These are phyloP conservation scores for Drosophila emarginata DNA, from an alignment of 2,888 invertebrate species.

Conservation along the genomic window DNA sequence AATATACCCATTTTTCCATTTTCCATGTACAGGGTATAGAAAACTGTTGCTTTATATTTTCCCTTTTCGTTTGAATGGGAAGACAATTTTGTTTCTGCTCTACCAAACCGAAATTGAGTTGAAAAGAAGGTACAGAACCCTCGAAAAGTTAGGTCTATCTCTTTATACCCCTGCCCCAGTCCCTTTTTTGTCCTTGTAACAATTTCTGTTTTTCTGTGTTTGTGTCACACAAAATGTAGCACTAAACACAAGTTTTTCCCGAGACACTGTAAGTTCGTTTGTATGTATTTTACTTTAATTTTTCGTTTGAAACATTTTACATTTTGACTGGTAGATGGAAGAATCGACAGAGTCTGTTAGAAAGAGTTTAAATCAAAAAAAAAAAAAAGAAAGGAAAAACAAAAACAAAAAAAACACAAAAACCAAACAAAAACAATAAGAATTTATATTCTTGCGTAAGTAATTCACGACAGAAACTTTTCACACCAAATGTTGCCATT, in stretches of 20 bases:
- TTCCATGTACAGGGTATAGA: background rate
- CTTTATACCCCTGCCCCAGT: constrained; percentile 3
- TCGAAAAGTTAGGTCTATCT: constrained; percentile 1
- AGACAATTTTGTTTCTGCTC: constrained; percentile 4
- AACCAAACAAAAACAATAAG: background rate
- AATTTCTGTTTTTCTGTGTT: constrained; percentile 41
- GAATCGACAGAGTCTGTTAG: constrained; percentile 43
- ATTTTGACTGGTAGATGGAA: constrained; percentile 31
- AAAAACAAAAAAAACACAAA: background rate
- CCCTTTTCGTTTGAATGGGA: background rate
- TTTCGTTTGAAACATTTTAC: constrained; percentile 21
- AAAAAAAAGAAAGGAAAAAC: background rate
- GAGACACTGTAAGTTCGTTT: constrained; percentile 21
- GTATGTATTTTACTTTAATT: constrained; percentile 18
- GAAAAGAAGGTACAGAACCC: constrained; percentile 50
- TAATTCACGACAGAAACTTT: constrained; percentile 60
- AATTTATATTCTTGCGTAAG: constrained; percentile 50
- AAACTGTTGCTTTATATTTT: constrained; percentile 3
- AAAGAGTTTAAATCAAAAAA: constrained; percentile 1
- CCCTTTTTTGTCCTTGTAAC: background rate
- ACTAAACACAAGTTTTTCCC: constrained; percentile 60
- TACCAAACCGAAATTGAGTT: constrained; percentile 59
- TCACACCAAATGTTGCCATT: constrained; percentile 62
- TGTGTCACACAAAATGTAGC: constrained; percentile 67
- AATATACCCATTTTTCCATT: background rate